These are phyloP conservation scores for Archips xylosteana DNA, from an alignment of 2,888 invertebrate genomes.

Conservation along the genomic window DNA sequence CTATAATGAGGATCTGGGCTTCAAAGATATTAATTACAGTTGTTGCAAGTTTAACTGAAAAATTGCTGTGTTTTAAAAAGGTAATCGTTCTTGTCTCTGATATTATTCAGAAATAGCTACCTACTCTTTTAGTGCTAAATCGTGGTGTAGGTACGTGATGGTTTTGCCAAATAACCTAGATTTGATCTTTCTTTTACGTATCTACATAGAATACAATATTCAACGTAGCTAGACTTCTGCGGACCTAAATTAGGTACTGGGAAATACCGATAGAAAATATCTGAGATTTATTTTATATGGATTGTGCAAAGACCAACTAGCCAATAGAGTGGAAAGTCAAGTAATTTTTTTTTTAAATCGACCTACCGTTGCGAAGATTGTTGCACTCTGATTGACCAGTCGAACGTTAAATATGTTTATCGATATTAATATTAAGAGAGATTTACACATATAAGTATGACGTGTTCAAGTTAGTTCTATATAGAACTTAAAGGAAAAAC, in stretches of 20 bases:
- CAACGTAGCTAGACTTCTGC: not conserved
- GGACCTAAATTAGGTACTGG: not conserved
- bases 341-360: too few species aligned
- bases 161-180: constrained; percentile 4
- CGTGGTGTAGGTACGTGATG: not conserved
- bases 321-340: too few species aligned
- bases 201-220: not conserved
- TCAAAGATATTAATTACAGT: not conserved
- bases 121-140: not conserved
- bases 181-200: not conserved
- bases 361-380: too few species aligned
- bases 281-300: not conserved
- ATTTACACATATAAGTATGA: too few species aligned
- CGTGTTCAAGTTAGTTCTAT: too few species aligned
- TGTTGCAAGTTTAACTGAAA: not conserved
- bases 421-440: too few species aligned
- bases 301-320: not conserved
- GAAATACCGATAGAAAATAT: not conserved
- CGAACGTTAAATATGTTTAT: too few species aligned
- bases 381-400: too few species aligned
- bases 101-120: not conserved
- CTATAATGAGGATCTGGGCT: too few species aligned
- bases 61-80: not conserved
- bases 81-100: not conserved
- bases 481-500: too few species aligned